Evolutionary conservation across 2,797 vertebrate genomes (phyloP).

Genomic region (Liasis olivaceus): DNA sequence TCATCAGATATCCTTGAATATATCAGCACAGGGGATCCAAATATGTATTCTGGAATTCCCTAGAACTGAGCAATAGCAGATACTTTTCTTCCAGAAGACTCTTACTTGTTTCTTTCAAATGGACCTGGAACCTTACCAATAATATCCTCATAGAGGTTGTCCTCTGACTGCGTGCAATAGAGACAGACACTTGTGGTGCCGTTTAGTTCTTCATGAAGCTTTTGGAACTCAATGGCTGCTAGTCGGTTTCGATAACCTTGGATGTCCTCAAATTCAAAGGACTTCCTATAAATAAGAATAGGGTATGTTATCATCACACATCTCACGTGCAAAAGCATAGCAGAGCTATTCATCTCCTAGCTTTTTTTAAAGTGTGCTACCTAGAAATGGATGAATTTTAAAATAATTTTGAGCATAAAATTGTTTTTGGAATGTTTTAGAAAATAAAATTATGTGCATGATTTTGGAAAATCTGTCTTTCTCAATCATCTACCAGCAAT

Average conservation of each 20-base stretch:
- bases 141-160: slow-evolving; percentile 98
- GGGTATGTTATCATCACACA: slow-evolving; percentile 25
- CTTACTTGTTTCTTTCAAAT: background rate
- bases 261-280: slow-evolving; percentile 97
- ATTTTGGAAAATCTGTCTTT: background rate
- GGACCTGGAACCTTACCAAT: slow-evolving; percentile 81
- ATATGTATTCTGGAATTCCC: background rate
- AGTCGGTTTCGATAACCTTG: slow-evolving; percentile 75
- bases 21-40: background rate
- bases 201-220: slow-evolving; percentile 67
- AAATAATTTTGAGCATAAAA: background rate
- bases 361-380: background rate
- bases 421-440: background rate
- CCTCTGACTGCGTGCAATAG: slow-evolving; percentile 88
- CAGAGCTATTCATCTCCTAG: background rate
- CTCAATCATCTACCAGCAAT: background rate
- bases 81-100: background rate
- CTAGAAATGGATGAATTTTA: background rate
- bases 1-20: background rate
- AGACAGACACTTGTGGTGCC: slow-evolving; percentile 77
- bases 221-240: slow-evolving; percentile 69
- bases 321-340: background rate
- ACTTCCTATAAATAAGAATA: slow-evolving; percentile 84
- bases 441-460: background rate
- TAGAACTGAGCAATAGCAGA: background rate